Evolutionary conservation across 2,888 invertebrate species (phyloP), one percentile per base, ranked within the genome.

Genomic region (Caenorhabditis panamensis): DNA sequence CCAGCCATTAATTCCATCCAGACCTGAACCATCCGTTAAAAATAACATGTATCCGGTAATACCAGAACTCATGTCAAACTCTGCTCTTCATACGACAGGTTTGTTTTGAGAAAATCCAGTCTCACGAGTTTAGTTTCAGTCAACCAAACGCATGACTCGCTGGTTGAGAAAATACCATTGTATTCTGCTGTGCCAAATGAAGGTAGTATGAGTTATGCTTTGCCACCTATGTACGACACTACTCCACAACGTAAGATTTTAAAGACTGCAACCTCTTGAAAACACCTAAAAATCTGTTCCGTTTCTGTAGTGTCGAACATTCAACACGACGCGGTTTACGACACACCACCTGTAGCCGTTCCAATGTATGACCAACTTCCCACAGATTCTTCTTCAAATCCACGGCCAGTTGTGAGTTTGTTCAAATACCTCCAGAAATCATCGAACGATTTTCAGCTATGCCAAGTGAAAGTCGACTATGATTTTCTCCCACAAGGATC

Each of bases 401-500:
- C 63, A 37, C 58, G 79, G 1, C 79, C 79, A 24, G 69, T 75
- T 51, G 79, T 80, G 36, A 24, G 68, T 62, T 47, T 66, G 47
- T 47, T 22, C n/a, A n/a, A n/a, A n/a, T n/a, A n/a, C n/a, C n/a
- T n/a, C n/a, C n/a, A n/a, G n/a, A n/a, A n/a, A n/a, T n/a, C n/a
- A n/a, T n/a, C n/a, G n/a, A 62, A 5, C 26, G 4, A 51, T 24
- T 82, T 83, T 18, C 64, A 84, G 84, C 68, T 84, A 1, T 83
- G 82, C 18, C 67, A 75, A 66, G 82, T 84, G 2, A 75, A 71
- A 24, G 82, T 79, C 6, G 79, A 81, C 20, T 88, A 82, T 59
- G 87, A 88, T 31, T 88, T 88, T 71, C 37, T 75, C 20, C 88
- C 88, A 4, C 83, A 77, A 47, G 87, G 86, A 44, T 67, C 77